phyloP scores from a whole-genome alignment of 2,888 invertebrate genomes.

The Brenthis ino region DNA sequence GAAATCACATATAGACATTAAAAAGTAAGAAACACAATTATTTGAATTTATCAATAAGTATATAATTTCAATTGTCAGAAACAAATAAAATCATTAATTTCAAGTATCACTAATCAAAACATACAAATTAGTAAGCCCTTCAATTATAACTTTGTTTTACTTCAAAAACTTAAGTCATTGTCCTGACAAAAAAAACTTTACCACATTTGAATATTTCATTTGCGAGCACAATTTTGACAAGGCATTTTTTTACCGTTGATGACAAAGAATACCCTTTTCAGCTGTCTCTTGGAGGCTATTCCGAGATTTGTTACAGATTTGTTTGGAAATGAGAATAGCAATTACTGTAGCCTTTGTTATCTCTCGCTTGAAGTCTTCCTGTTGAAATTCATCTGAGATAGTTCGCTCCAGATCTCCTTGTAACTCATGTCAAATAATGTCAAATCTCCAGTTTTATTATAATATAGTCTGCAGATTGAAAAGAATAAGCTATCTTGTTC shows the following conservation, averaged over 20 bases:
- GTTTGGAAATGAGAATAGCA: conserved; percentile 30
- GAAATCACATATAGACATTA: too few species aligned
- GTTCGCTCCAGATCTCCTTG: not conserved
- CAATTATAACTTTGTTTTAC: conserved; percentile 14
- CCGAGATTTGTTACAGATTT: conserved; percentile 41
- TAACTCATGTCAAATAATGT: not conserved
- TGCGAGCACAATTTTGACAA: conserved; percentile 36
- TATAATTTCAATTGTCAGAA: too few species aligned
- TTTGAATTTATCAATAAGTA: too few species aligned
- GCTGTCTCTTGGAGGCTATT: conserved; percentile 43
- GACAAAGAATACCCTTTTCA: conserved; percentile 46
- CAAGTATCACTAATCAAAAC: not conserved
- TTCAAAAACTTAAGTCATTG: conserved; percentile 15
- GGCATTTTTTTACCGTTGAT: conserved; percentile 41
- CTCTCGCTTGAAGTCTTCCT: conserved; percentile 19
- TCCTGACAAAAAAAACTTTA: conserved; percentile 3
- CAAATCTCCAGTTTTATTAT: not conserved
- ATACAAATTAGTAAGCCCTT: conserved; percentile 7
- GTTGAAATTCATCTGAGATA: conserved; percentile 11
- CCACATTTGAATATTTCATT: conserved; percentile 22
- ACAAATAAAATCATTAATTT: too few species aligned
- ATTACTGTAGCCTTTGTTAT: conserved; percentile 29
- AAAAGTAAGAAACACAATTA: too few species aligned
- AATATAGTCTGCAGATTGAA: not conserved
- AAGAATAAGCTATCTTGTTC: too few species aligned